Conservation (phyloP, 2,113 vertebrate genomes). For the Irena cyanogastra region DNA sequence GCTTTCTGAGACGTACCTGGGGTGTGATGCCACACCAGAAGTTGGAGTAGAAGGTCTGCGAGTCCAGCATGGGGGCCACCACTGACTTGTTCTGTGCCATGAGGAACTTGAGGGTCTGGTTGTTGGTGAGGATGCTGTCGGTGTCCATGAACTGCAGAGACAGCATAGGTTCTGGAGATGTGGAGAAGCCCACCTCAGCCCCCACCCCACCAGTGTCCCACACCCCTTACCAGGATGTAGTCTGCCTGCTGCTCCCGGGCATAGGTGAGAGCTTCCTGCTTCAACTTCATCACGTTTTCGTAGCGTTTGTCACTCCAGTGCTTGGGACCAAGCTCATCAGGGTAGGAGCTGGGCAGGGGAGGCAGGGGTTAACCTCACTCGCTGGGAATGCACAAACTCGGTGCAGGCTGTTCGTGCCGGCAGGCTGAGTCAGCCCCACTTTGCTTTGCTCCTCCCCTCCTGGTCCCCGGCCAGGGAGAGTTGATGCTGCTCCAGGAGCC, state of each 20-base stretch:
- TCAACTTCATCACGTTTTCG: slow-evolving; percentile 91
- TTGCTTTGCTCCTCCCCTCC: not conserved
- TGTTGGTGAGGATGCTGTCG: slow-evolving; percentile 92
- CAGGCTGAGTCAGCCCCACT: not conserved
- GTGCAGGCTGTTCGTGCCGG: accelerated
- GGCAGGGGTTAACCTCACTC: not conserved
- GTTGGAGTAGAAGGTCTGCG: slow-evolving; percentile 93
- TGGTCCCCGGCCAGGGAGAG: accelerated
- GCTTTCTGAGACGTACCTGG: slow-evolving; percentile 73
- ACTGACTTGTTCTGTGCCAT: slow-evolving; percentile 85
- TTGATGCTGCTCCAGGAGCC: not conserved
- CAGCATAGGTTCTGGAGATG: not conserved
- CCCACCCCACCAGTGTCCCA: no score
- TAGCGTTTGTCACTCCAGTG: slow-evolving; percentile 90
- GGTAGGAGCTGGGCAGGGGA: slow-evolving; percentile 76
- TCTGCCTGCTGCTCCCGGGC: slow-evolving; percentile 83
- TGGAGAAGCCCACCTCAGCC: accelerated
- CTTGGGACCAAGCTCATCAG: slow-evolving; percentile 87
- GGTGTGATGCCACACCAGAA: slow-evolving; percentile 98
- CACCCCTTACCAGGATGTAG: slow-evolving; percentile 86
- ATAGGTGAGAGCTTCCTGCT: slow-evolving; percentile 87
- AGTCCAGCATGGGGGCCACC: slow-evolving; percentile 92
- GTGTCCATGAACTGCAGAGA: slow-evolving; percentile 83
- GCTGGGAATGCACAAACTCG: not conserved
- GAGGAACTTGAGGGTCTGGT: slow-evolving; percentile 83